Conservation (phyloP, 2,113 vertebrate genomes). For the Orientallactaga bullata region DNA sequence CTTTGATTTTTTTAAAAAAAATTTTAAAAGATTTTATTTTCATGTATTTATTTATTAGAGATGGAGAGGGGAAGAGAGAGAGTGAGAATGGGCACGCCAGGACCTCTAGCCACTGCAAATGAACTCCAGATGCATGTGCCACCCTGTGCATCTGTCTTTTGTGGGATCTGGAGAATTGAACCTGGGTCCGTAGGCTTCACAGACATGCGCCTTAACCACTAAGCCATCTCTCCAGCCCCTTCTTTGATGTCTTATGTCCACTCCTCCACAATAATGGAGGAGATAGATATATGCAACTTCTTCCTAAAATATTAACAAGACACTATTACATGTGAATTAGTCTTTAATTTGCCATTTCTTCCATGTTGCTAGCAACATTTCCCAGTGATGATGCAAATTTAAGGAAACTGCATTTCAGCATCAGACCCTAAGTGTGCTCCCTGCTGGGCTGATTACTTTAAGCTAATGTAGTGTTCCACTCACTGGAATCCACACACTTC, state of each 20-base stretch:
- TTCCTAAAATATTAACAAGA: conserved; percentile 35
- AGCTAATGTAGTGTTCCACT: conserved; percentile 51
- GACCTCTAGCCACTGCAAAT: too few relatives aligned
- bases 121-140: too few relatives aligned
- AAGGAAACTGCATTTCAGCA: conserved; percentile 67
- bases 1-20: too few relatives aligned
- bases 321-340: background rate
- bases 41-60: too few relatives aligned
- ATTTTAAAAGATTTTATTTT: too few relatives aligned
- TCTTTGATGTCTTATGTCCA: conserved; percentile 5
- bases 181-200: too few relatives aligned
- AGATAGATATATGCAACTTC: background rate
- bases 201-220: too few relatives aligned
- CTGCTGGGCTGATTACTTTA: conserved; percentile 66
- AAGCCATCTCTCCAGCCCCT: too few relatives aligned
- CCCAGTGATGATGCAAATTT: conserved; percentile 33
- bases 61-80: too few relatives aligned
- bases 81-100: too few relatives aligned
- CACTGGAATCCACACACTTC: conserved; percentile 60
- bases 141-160: too few relatives aligned
- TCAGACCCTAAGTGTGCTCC: conserved; percentile 63
- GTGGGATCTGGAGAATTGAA: too few relatives aligned
- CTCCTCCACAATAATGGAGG: background rate
- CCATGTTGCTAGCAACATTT: conserved; percentile 62
- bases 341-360: conserved; percentile 17